A percentile compares a stretch with the other conserved stretches of the same genome.
Evolutionary conservation across 2,113 vertebrate genomes (phyloP).

Genomic region (Petrocephalus zakoni): DNA sequence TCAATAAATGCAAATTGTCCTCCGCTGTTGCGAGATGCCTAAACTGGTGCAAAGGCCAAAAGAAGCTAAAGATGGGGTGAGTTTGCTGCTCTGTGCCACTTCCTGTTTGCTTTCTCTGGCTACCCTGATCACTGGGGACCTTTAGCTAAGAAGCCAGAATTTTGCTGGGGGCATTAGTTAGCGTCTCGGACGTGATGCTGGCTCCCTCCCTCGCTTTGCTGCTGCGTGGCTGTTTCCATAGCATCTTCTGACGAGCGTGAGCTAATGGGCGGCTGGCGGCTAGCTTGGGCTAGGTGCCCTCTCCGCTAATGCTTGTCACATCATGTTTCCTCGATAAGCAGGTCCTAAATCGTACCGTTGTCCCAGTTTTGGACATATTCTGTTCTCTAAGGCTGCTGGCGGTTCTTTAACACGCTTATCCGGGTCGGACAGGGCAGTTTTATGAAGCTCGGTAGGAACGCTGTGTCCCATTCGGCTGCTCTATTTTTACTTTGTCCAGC

Average conservation of each 20-base stretch:
- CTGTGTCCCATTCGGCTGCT: background rate
- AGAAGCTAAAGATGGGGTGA: background rate
- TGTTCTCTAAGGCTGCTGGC: background rate
- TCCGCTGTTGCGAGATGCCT: background rate
- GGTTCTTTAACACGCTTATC: constrained; percentile 1
- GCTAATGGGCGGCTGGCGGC: background rate
- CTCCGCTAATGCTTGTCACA: background rate
- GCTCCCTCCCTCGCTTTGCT: background rate
- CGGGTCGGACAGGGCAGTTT: background rate
- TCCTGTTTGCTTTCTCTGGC: background rate
- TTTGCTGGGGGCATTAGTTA: background rate
- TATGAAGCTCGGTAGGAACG: background rate
- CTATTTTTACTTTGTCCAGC: background rate
- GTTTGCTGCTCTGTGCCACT: background rate
- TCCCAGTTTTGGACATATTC: background rate
- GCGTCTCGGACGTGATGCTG: background rate
- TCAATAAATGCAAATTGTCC: background rate
- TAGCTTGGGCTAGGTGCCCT: background rate
- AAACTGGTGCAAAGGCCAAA: background rate
- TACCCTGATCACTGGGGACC: background rate
- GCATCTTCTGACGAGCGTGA: background rate
- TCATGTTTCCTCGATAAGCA: background rate
- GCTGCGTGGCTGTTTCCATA: background rate
- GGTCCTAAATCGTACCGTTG: background rate
- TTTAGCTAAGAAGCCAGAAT: no score